Conservation (phyloP, 2,888 invertebrate species). For the Caenorhabditis zanzibari region DNA sequence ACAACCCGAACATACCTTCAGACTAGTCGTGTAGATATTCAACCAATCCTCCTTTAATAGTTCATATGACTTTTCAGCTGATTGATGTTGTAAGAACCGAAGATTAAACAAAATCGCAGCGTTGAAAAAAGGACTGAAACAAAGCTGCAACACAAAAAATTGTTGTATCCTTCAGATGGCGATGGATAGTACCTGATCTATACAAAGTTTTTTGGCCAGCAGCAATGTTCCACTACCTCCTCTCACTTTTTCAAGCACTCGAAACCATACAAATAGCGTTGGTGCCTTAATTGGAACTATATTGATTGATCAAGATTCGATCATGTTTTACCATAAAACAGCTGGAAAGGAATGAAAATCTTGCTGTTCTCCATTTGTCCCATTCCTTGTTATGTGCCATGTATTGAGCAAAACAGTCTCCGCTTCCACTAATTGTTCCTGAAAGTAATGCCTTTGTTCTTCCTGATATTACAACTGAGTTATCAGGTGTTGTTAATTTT, state of each 20-base stretch:
- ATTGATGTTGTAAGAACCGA: slow-evolving; percentile 51
- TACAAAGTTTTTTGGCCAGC: slow-evolving; percentile 39
- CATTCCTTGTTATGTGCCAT: slow-evolving; percentile 48
- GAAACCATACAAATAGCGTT: slow-evolving; percentile 50
- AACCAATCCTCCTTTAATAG: slow-evolving; percentile 60
- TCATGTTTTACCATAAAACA: slow-evolving; percentile 52
- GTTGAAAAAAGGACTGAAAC: slow-evolving; percentile 59
- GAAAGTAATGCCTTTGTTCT: neutral
- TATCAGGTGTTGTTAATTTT: no score
- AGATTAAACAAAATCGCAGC: slow-evolving; percentile 62
- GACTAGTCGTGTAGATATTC: slow-evolving; percentile 47
- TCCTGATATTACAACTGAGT: no score
- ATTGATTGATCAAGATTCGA: neutral
- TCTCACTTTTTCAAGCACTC: slow-evolving; percentile 36
- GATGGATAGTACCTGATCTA: slow-evolving; percentile 56
- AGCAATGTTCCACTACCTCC: slow-evolving; percentile 19
- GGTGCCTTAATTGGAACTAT: slow-evolving; percentile 37
- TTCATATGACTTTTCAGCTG: slow-evolving; percentile 46
- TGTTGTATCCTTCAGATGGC: neutral
- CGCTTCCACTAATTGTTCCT: slow-evolving; percentile 58
- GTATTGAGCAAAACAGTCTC: slow-evolving; percentile 57
- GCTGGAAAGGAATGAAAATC: slow-evolving; percentile 50
- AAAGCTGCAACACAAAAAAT: slow-evolving; percentile 37
- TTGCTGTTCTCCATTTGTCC: slow-evolving; percentile 51
- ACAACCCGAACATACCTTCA: slow-evolving; percentile 39